These are phyloP conservation scores for Monodelphis domestica DNA, from an alignment of 2,797 vertebrate species.

Conservation along the genomic window DNA sequence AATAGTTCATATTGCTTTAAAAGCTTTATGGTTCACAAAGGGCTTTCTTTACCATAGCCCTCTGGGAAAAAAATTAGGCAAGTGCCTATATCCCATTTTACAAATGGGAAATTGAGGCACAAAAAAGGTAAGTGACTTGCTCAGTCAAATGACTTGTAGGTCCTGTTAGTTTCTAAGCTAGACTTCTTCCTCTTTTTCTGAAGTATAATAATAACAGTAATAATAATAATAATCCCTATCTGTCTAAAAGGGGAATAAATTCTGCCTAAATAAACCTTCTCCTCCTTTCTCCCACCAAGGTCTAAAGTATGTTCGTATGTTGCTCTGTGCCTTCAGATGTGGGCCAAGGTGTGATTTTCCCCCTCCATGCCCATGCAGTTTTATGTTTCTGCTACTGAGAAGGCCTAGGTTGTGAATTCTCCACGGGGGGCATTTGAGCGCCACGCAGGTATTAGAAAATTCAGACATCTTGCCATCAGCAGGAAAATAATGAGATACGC, in stretches of 20 bases:
- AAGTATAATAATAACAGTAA: neutral
- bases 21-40: neutral
- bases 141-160: neutral
- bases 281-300: neutral
- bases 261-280: neutral
- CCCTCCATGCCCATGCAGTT: neutral
- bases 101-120: neutral
- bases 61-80: neutral
- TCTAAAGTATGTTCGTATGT: neutral
- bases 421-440: neutral
- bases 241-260: neutral
- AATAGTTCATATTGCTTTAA: neutral
- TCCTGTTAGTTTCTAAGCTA: neutral
- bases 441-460: slow-evolving; percentile 69
- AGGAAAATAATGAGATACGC: slow-evolving; percentile 55
- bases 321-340: neutral
- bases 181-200: neutral
- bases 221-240: too few relatives aligned
- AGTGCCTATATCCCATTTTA: neutral
- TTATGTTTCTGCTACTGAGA: slow-evolving; percentile 21
- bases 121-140: neutral
- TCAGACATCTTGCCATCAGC: slow-evolving; percentile 77
- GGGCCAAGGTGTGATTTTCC: neutral
- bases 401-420: slow-evolving; percentile 66
- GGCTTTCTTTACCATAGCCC: neutral